These are phyloP conservation scores for Aythya fuligula DNA, from an alignment of 2,797 vertebrate species.

Conservation along the genomic window DNA sequence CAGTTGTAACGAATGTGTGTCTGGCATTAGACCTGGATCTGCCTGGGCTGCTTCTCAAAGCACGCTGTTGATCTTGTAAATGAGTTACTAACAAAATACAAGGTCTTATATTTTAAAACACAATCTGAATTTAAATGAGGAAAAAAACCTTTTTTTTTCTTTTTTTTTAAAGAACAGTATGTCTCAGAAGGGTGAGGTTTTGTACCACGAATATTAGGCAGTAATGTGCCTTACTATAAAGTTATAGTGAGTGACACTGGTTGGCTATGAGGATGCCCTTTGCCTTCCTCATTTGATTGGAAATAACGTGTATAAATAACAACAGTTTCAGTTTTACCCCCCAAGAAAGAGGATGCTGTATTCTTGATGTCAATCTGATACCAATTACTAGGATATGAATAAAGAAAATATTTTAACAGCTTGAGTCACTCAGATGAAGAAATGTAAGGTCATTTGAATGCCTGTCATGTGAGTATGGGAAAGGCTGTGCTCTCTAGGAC, in stretches of 20 bases:
- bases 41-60: neutral
- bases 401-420: neutral
- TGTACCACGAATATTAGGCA: fast-evolving
- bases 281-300: neutral
- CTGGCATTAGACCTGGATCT: fast-evolving
- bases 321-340: fast-evolving
- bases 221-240: neutral
- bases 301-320: neutral
- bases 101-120: neutral
- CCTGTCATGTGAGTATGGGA: neutral
- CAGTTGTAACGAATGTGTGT: fast-evolving
- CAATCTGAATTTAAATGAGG: neutral
- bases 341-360: fast-evolving
- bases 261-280: no score
- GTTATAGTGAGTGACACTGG: fast-evolving
- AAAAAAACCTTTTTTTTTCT: neutral
- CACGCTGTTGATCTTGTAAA: neutral
- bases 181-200: neutral
- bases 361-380: neutral
- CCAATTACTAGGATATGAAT: neutral
- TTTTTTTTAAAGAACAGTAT: neutral
- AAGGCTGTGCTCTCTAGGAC: neutral
- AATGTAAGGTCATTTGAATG: neutral
- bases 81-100: fast-evolving
- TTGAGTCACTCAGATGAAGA: neutral